Base-by-base conservation (phyloP, 2,888 invertebrate species). In the Phytoseiulus persimilis region DNA sequence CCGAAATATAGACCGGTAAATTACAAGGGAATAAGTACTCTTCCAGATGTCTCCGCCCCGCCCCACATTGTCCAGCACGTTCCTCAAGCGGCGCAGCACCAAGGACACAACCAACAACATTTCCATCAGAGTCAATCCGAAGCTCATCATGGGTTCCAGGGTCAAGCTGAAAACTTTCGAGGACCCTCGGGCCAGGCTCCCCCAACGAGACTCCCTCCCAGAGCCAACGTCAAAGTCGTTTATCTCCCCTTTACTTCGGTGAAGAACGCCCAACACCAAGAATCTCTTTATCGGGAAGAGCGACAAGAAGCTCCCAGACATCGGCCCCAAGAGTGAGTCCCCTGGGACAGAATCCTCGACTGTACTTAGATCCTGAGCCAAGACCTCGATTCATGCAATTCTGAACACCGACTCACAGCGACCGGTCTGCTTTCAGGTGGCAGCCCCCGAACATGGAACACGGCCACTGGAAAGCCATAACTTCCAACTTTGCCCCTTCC, bases 211-310 rank as follows among this genome's bases (percentile, higher is more conserved):
- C 32, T 87, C 33, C 87, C 87, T 6, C 87, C 87, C 33, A 33
- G 87, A n/a, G 87, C 87, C 14, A 87, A 87, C 87, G 87, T 87
- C 6, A 87, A 87, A 45, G 87, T 87, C 23, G 87, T 87, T 32
- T 87, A 87, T 33, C 33, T 87, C 6, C 87, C 87, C 28, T 45
- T 32, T n/a, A 45, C 28, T 6, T 39, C n/a, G 31, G 45, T 45
- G 33, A 87, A 87, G 87, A 87, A 28, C n/a, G 87, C 33, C 33
- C 87, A 87, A 32, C 87, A 87, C 33, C 87, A 87, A 32, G 39
- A 87, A 33, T 39, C 87, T 3, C 87, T 87, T 18, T 87, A 87
- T 39, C 87, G 87, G 28, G 87, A 87, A 14, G 32, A 87, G 87
- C 87, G 87, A 33, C 87, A 45, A 6, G 87, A 87, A 33, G 39